Evolutionary conservation across 1,140 invertebrate species (phyloP).

Genomic region (Parasteatoda tepidariorum): DNA sequence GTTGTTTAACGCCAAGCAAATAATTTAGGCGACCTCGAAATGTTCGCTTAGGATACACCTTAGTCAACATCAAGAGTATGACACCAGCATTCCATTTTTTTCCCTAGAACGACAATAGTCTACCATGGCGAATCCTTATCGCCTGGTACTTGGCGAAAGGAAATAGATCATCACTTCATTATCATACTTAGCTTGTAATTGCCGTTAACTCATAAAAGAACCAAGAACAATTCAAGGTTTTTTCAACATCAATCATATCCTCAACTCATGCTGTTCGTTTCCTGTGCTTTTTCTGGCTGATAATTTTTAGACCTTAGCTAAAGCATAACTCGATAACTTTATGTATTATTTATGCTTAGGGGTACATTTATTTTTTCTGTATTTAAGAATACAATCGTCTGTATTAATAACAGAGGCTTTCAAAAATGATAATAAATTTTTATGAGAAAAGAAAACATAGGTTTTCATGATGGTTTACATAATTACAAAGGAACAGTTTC

Average conservation of each 20-base stretch:
- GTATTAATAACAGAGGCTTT: no score
- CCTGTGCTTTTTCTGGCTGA: no score
- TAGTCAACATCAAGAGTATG: constrained; percentile 44
- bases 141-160: constrained; percentile 39
- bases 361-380: no score
- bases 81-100: constrained; percentile 16
- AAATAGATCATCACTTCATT: neutral
- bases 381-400: no score
- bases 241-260: neutral
- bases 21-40: constrained; percentile 49
- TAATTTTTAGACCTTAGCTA: no score
- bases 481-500: no score
- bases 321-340: no score
- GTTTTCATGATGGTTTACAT: no score
- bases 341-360: no score
- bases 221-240: neutral
- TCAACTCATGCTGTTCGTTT: no score
- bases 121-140: constrained; percentile 37
- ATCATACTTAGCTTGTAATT: neutral
- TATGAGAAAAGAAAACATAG: no score
- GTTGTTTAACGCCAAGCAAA: constrained; percentile 44
- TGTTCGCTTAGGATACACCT: constrained; percentile 34
- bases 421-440: no score
- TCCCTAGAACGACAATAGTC: constrained; percentile 28
- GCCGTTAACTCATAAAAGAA: neutral